These are phyloP conservation scores for Saxidomus purpurata DNA, from an alignment of 1,140 invertebrate species.

Conservation along the genomic window DNA sequence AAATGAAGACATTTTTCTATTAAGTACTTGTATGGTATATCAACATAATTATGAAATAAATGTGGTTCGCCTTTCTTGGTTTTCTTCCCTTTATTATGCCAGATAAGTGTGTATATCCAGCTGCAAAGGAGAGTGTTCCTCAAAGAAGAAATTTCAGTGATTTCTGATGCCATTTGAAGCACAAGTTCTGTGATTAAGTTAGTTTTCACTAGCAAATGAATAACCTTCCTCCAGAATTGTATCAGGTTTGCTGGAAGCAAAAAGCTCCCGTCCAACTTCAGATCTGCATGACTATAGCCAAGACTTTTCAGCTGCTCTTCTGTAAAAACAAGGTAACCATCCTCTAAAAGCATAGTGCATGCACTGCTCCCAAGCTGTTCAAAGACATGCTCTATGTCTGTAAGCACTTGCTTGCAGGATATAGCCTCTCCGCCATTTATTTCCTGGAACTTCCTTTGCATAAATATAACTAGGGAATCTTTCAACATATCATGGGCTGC, in stretches of 20 bases:
- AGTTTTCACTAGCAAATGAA: slow-evolving; percentile 12
- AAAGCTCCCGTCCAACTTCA: background rate
- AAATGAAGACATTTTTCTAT: slow-evolving; percentile 17
- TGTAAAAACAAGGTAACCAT: slow-evolving; percentile 48
- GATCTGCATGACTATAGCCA: slow-evolving; percentile 1
- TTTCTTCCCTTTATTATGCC: background rate
- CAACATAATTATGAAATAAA: background rate
- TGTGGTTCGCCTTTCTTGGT: background rate
- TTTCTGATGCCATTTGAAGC: slow-evolving; percentile 16
- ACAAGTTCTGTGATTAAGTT: slow-evolving; percentile 30
- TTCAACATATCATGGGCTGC: slow-evolving; percentile 21
- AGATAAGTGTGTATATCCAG: slow-evolving; percentile 35
- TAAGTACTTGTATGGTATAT: slow-evolving; percentile 29
- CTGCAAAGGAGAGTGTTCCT: slow-evolving; percentile 7
- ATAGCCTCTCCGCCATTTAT: background rate
- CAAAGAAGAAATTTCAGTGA: background rate
- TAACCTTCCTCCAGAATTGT: slow-evolving; percentile 45
- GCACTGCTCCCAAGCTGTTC: background rate
- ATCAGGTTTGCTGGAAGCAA: slow-evolving; percentile 33
- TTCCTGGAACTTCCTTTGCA: slow-evolving; percentile 58
- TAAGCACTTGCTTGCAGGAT: background rate
- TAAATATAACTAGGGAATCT: slow-evolving; percentile 26
- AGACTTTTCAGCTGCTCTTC: slow-evolving; percentile 37
- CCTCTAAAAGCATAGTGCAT: slow-evolving; percentile 37
- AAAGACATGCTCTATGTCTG: slow-evolving; percentile 43